Evolutionary conservation across 1,140 invertebrate genomes (phyloP), one percentile per base, ranked within the genome.

Genomic region (Zaprionus lachaisei): DNA sequence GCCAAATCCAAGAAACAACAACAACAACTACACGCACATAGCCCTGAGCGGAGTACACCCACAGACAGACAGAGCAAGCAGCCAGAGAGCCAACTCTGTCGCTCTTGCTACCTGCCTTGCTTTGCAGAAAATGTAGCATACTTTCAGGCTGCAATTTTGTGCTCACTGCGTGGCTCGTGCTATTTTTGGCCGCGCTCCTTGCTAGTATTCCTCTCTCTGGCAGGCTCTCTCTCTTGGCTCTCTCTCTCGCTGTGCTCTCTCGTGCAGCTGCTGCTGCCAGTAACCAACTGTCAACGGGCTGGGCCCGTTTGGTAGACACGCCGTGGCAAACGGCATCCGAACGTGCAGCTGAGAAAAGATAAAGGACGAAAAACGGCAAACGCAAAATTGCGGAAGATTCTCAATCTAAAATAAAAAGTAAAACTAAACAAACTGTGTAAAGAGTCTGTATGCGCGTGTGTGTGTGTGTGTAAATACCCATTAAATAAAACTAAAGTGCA

Each of bases 301-400:
- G 72, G 66, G 57, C 28, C 68, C 31, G 44, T 58, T 57, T 58
- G 57, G 61, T 47, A 47, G 41, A 47, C 41, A 38, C 41, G 31
- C 37, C 26, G 37, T 63, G 72, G 61, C 86, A 89, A 90, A 89
- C 85, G 81, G 66, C 79, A 76, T 85, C 84, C 79, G 84, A 85
- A 77, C 84, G 84, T 76, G 83, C 84, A 85, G 79, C 85, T 81
- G 84, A 90, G 85, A 90, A 85, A 47, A 80, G 79, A 82, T 89
- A 80, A 85, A 85, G 85, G 81, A 87, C 84, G 80, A 64, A 70
- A 47, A 80, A 81, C 80, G 73, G 80, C 64, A 60, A 68, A 60
- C 71, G 81, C 56, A 54, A 73, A 85, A 72, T 68, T 72, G 60
- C 69, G 70, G 71, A 55, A 57, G 57, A 61, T 66, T 56, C 17